phyloP scores from a whole-genome alignment of 2,888 invertebrate species.

The Spatulosminthurus flaviceps region DNA sequence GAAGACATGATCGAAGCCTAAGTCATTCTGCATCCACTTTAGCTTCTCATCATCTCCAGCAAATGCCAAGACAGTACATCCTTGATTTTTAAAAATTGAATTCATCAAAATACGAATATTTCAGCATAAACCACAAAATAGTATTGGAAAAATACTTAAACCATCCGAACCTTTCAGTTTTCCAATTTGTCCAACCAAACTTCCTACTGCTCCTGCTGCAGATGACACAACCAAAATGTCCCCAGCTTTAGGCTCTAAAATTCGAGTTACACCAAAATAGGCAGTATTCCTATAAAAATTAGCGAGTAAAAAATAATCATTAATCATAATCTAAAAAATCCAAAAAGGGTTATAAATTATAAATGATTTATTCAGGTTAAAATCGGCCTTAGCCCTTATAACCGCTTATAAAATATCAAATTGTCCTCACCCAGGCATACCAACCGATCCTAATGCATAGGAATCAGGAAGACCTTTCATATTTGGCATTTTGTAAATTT shows the following conservation, averaged over 20 bases:
- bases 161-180: conserved; percentile 72
- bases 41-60: conserved; percentile 78
- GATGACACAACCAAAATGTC: conserved; percentile 76
- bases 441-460: conserved; percentile 55
- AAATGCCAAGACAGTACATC: conserved; percentile 76
- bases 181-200: conserved; percentile 80
- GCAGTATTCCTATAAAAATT: conserved; percentile 73
- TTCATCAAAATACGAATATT: too few species aligned
- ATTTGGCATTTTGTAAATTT: conserved; percentile 68
- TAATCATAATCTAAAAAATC: not conserved
- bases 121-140: too few species aligned
- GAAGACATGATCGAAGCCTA: conserved; percentile 75
- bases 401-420: too few species aligned
- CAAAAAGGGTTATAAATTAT: not conserved
- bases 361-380: too few species aligned
- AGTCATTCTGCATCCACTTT: conserved; percentile 72
- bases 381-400: too few species aligned
- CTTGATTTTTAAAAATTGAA: too few species aligned
- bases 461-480: conserved; percentile 70
- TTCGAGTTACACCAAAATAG: conserved; percentile 77
- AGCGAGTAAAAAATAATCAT: not conserved
- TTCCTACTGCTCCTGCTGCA: conserved; percentile 73
- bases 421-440: conserved; percentile 55
- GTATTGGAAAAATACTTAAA: not conserved
- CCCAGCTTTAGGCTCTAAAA: conserved; percentile 76